phyloP scores from a whole-genome alignment of 2,888 invertebrate genomes.

The Drosophila conformis region DNA sequence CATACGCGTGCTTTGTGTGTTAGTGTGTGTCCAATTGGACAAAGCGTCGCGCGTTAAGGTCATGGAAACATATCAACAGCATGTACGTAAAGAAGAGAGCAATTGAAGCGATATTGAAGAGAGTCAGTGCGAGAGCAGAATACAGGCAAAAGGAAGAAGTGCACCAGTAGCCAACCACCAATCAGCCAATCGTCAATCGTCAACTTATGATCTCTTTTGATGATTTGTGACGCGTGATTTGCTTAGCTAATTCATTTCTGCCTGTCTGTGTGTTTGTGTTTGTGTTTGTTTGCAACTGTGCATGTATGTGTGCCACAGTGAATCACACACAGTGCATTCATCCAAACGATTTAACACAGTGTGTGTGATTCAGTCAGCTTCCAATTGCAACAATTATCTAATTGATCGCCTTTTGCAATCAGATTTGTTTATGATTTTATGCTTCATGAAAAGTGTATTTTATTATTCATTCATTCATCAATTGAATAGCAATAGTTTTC shows the following conservation, averaged over 20 bases:
- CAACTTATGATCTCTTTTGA: constrained; percentile 45
- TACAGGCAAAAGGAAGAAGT: constrained; percentile 28
- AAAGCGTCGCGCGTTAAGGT: constrained; percentile 65
- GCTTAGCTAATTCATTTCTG: constrained; percentile 48
- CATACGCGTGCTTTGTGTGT: constrained; percentile 9
- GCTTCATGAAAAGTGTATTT: neutral
- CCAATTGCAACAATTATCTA: constrained; percentile 27
- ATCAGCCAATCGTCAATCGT: constrained; percentile 30
- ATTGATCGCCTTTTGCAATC: constrained; percentile 16
- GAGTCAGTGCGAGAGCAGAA: constrained; percentile 1
- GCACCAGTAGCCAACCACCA: constrained; percentile 13
- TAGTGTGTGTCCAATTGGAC: constrained; percentile 33
- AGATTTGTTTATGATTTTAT: neutral
- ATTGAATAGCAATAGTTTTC: neutral
- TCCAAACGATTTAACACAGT: constrained; percentile 19
- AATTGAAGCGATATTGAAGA: constrained; percentile 10
- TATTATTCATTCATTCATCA: neutral
- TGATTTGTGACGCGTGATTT: constrained; percentile 57
- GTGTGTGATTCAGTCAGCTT: constrained; percentile 12
- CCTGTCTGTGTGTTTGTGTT: neutral
- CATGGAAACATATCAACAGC: constrained; percentile 72
- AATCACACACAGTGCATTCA: constrained; percentile 37
- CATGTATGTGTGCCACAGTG: constrained; percentile 18
- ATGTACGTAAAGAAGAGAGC: constrained; percentile 54
- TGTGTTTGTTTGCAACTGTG: neutral